Base-by-base conservation (phyloP, 2,113 vertebrate species). In the Seriola dumerili region DNA sequence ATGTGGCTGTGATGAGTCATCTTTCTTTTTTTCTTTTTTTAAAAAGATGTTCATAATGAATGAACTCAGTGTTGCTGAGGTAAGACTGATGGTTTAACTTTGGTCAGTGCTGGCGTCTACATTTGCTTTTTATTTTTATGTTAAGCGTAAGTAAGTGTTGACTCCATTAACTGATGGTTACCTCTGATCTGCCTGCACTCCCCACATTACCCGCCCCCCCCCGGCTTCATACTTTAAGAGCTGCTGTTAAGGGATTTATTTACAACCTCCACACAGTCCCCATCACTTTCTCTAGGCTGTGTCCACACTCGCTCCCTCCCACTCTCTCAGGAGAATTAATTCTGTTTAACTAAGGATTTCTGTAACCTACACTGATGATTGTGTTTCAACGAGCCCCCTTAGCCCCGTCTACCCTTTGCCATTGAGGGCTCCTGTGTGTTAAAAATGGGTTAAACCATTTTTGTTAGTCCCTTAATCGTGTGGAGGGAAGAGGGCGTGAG, bases 261-360 rank as follows among this genome's bases (percentile, higher is more conserved):
- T 84, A 87, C 86, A 85, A 81, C 83, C 78, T 80, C 80, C 52
- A 80, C 78, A 67, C 58, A 57, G 72, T 81, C 73, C 67, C 55
- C 67, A 50, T 59, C 70, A 67, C 84, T 81, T 81, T 69, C 78
- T 77, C 71, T 61, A 7, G 19, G 63, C 72, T 44, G 46, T 72
- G 72, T 23, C 71, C 57, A 23, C 42, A 42, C 79, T 66, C 42
- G 1, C 58, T 70, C 75, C 46, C 62, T 16, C 55, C 3, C 42
- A 46, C 79, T 17, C n/a, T 79, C 76, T 36, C 62, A 38, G 23
- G 83, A 86, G 83, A 85, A 84, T 89, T 85, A 65, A 87, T 87
- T 91, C 80, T 78, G 77, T 91, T 90, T 85, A 86, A 86, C 85
- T 87, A 72, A 83, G 88, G 86, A 85, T 93, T 92, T 92, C 78